These are phyloP conservation scores for Pheosia tremula DNA, from an alignment of 2,888 invertebrate species.

Conservation along the genomic window DNA sequence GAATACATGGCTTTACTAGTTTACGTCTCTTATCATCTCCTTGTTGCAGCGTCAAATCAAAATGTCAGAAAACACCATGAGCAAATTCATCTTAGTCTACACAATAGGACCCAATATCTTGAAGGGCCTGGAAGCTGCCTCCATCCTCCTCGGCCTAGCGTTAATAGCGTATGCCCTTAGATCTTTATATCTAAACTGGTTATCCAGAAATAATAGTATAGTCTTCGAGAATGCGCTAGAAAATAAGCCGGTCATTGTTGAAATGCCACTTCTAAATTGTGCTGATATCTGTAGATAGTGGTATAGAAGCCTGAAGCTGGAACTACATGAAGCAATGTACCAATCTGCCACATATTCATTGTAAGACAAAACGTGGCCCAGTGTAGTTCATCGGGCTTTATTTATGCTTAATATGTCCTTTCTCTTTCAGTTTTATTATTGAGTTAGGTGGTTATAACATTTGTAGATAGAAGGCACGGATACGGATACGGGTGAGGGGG, in stretches of 20 bases:
- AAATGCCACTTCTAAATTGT: conserved; percentile 10
- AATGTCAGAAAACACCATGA: conserved; percentile 43
- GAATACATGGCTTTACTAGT: not conserved
- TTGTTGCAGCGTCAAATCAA: conserved; percentile 60
- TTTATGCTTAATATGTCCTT: not conserved
- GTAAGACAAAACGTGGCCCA: no score
- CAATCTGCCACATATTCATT: no score
- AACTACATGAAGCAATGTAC: no score
- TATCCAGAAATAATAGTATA: not conserved
- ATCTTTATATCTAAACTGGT: conserved; percentile 12
- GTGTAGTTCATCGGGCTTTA: no score
- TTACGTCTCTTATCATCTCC: not conserved
- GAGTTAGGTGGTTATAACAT: not conserved
- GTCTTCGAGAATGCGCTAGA: conserved; percentile 11
- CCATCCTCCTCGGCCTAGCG: conserved; percentile 37
- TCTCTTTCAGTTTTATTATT: not conserved
- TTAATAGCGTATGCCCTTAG: conserved; percentile 37
- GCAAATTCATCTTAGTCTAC: conserved; percentile 49
- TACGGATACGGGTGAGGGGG: not conserved
- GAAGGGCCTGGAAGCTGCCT: conserved; percentile 35
- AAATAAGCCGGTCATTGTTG: conserved; percentile 3
- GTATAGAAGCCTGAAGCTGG: not conserved
- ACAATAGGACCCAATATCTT: conserved; percentile 46
- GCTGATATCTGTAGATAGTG: not conserved
- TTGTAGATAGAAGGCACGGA: not conserved